Evolutionary conservation across 2,113 vertebrate species (phyloP).

Genomic region (Pionites leucogaster): DNA sequence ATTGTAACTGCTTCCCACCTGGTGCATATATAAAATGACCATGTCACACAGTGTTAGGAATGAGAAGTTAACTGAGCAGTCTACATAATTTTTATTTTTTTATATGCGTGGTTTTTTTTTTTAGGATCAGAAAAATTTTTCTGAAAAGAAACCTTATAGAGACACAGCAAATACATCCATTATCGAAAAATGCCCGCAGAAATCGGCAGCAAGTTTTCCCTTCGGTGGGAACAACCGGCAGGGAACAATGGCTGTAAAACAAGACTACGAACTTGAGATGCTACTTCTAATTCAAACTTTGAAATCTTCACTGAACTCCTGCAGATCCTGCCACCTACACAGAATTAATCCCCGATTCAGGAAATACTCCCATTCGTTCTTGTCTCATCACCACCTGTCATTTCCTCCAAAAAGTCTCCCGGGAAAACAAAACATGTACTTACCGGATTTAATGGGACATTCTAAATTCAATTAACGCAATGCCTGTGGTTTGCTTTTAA

Average conservation of each 20-base stretch:
- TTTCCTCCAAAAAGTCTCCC: not conserved
- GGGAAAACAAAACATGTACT: not conserved
- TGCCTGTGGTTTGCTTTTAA: not conserved
- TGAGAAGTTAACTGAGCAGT: not conserved
- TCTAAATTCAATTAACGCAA: not conserved
- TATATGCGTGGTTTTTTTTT: too few species aligned
- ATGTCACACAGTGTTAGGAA: not conserved
- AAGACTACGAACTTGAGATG: not conserved
- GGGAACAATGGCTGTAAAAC: not conserved
- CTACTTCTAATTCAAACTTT: not conserved
- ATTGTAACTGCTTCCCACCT: not conserved
- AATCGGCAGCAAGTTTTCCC: not conserved
- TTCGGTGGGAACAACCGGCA: not conserved
- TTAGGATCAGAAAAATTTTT: not conserved
- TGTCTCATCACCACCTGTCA: not conserved
- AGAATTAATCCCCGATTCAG: not conserved
- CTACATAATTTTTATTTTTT: too few species aligned
- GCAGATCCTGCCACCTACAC: not conserved
- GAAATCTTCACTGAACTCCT: not conserved
- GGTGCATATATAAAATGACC: not conserved
- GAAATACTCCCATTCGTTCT: constrained; percentile 1
- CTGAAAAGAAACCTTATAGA: not conserved
- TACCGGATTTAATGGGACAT: not conserved
- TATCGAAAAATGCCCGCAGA: not conserved
- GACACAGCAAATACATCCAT: not conserved